phyloP scores from a whole-genome alignment of 2,888 invertebrate genomes.

The Calameuta filiformis region DNA sequence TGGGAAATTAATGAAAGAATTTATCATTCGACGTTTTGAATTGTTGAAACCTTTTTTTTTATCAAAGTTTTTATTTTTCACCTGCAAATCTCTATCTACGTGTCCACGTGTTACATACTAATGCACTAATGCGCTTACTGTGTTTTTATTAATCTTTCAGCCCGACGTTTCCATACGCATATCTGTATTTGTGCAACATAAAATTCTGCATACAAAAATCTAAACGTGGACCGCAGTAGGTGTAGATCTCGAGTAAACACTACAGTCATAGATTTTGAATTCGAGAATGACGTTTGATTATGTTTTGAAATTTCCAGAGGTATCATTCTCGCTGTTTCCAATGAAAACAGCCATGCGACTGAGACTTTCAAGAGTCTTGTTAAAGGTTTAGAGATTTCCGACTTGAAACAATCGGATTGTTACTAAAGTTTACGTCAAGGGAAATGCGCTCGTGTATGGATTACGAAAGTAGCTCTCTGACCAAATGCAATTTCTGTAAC shows the following conservation, averaged over 20 bases:
- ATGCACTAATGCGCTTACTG: neutral
- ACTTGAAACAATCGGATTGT: constrained; percentile 33
- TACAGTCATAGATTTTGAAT: neutral
- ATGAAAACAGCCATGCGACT: constrained; percentile 53
- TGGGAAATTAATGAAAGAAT: no score
- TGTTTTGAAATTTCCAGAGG: neutral
- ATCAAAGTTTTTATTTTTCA: no score
- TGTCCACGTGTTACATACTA: no score
- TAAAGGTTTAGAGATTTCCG: constrained; percentile 40
- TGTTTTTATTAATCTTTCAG: neutral
- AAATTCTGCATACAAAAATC: neutral
- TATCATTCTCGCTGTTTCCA: constrained; percentile 41
- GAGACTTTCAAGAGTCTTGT: constrained; percentile 52
- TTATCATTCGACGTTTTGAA: no score
- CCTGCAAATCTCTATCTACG: no score
- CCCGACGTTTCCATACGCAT: neutral
- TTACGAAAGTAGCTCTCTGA: neutral
- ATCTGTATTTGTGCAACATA: neutral
- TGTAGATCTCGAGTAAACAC: neutral
- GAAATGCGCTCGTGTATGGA: neutral
- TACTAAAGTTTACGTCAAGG: constrained; percentile 25
- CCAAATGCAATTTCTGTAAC: neutral
- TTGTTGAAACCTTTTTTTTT: no score
- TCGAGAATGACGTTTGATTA: neutral
- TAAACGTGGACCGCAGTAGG: neutral